Evolutionary conservation across 2,888 invertebrate genomes (phyloP), one percentile per base, ranked within the genome.

Genomic region (Nezara viridula): DNA sequence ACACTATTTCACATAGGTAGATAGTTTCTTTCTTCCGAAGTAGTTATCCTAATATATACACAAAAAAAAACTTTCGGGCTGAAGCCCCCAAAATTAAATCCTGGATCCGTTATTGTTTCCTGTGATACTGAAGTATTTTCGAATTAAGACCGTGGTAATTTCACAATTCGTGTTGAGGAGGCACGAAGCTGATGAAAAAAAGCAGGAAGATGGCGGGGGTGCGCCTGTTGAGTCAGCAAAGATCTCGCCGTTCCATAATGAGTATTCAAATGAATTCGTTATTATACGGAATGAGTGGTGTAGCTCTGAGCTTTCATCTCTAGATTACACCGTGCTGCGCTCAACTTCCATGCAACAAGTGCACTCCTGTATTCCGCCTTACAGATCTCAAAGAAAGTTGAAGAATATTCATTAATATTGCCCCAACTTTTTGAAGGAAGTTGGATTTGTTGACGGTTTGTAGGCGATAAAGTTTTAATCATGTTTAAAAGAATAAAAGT

Each of bases 181-280:
- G 6, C 66, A 73, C 37, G 37, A 73, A 7, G 37, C 16, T 19
- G 66, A 73, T 73, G 7, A 37, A 21, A 73, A 37, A 19, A 73
- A 6, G 7, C 16, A 37, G 6, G 37, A 73, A 9, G 19, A 37
- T n/a, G 10, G n/a, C 3, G 6, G 66, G 66, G 66, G 32, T 73
- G 66, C 4, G 66, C 66, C 66, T 73, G 66, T 37, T 73, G 66
- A 73, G 66, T 73, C 66, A 73, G 66, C 66, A 0, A 37, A 37
- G 66, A 19, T 73, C 66, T 73, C 66, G 32, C 66, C 66, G 6
- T 66, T 32, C 66, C 66, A 19, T 73, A 73, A 73, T 73, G 66
- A 73, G 66, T 73, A 73, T 73, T 73, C 66, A 73, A 73, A 73
- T 73, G 66, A 73, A 73, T 73, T 73, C 66, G 66, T 73, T 73